A percentile compares a stretch with the other conserved stretches of the same genome.
phyloP scores from a whole-genome alignment of 2,113 vertebrate genomes.

The Thamnaconus septentrionalis region DNA sequence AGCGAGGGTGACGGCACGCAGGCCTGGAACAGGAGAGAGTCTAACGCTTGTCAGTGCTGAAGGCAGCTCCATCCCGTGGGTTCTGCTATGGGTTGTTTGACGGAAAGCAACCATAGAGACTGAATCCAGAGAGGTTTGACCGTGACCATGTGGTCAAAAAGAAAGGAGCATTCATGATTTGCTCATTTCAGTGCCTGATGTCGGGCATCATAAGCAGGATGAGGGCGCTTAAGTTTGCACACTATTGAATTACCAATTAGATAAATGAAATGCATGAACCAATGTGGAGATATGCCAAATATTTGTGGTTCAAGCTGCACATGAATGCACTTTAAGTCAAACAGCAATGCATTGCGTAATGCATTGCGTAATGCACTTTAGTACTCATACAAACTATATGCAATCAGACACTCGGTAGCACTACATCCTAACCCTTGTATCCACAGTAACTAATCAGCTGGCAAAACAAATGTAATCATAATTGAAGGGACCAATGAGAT shows the following conservation, averaged over 20 bases:
- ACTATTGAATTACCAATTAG: slow-evolving; percentile 33
- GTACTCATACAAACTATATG: slow-evolving; percentile 5
- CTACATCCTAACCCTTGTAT: background rate
- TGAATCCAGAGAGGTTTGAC: slow-evolving; percentile 5
- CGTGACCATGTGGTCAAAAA: background rate
- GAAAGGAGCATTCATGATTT: slow-evolving; percentile 1
- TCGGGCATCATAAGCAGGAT: background rate
- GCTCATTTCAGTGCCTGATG: slow-evolving; percentile 14
- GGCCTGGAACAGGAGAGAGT: slow-evolving; percentile 49
- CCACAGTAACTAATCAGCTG: no score
- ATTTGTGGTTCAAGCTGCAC: slow-evolving; percentile 35
- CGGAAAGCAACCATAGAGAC: background rate
- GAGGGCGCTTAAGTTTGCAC: slow-evolving; percentile 16
- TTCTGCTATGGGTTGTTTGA: background rate
- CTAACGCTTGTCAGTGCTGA: slow-evolving; percentile 59
- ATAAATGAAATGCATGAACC: slow-evolving; percentile 35
- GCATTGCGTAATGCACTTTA: slow-evolving; percentile 22
- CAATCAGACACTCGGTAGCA: slow-evolving; percentile 4
- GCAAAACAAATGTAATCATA: no score
- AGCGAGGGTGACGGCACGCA: slow-evolving; percentile 40
- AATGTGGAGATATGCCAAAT: slow-evolving; percentile 7
- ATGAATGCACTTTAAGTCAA: slow-evolving; percentile 17
- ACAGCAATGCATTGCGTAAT: slow-evolving; percentile 10
- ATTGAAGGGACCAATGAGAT: no score
- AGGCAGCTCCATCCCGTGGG: background rate